Percentiles rank a stretch among this genome's conserved stretches.
Conservation (phyloP, 2,888 invertebrate genomes). For the Chrysolina haemoptera region DNA sequence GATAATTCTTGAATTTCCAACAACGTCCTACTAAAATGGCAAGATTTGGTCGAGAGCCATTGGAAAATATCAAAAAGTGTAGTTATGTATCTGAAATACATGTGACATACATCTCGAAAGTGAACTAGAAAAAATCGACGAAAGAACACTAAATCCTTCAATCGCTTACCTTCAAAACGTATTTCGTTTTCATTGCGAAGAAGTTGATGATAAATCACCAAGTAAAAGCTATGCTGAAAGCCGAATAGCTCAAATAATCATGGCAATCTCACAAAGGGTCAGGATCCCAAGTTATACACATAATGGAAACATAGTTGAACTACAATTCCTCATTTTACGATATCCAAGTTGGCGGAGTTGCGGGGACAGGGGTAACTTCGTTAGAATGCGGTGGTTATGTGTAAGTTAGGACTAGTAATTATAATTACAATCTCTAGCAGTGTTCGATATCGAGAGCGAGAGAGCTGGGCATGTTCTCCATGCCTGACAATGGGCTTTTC, state of each 20-base stretch:
- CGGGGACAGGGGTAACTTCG: conserved; percentile 45
- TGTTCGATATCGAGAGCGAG: conserved; percentile 36
- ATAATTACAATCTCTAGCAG: conserved; percentile 60
- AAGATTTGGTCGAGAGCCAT: no score
- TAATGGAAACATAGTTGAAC: conserved; percentile 55
- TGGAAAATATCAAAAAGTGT: no score
- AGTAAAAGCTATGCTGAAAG: neutral
- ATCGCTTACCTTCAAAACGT: neutral
- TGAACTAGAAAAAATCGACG: no score
- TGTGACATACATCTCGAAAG: no score
- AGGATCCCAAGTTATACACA: conserved; percentile 41
- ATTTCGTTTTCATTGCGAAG: neutral
- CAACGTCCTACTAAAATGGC: no score
- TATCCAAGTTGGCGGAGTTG: conserved; percentile 50
- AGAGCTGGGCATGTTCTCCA: conserved; percentile 5
- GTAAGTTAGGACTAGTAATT: conserved; percentile 62
- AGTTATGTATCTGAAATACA: no score
- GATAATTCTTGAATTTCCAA: no score
- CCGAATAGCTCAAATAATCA: conserved; percentile 31
- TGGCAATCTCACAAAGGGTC: conserved; percentile 40
- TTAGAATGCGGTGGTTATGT: conserved; percentile 54
- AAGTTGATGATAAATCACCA: neutral
- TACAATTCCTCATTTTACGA: conserved; percentile 60
- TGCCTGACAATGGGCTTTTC: conserved; percentile 13
- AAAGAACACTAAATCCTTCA: neutral